Conservation (phyloP, 1,140 invertebrate genomes). For the Cylas formicarius region DNA sequence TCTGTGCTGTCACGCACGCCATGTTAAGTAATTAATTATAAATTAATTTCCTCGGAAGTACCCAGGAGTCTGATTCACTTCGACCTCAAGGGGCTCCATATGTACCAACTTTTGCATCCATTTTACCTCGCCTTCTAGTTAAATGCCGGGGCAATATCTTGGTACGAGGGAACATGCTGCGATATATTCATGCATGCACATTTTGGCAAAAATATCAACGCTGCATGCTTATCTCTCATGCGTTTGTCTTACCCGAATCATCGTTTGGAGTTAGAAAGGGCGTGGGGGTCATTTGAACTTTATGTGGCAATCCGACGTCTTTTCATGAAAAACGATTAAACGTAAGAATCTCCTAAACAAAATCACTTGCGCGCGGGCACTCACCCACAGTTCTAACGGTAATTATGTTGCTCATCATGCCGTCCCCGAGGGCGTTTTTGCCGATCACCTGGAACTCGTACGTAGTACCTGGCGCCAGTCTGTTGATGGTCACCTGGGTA, state of each 20-base stretch:
- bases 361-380: too few species aligned
- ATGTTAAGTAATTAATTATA: too few species aligned
- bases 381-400: slow-evolving; percentile 85
- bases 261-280: slow-evolving; percentile 50
- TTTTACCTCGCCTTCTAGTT: too few species aligned
- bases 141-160: too few species aligned
- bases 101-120: too few species aligned
- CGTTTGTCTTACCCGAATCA: slow-evolving; percentile 50
- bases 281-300: slow-evolving; percentile 40
- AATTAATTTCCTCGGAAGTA: too few species aligned
- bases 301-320: slow-evolving; percentile 52
- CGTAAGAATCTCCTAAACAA: slow-evolving; percentile 8
- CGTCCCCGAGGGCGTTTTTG: slow-evolving; percentile 87
- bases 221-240: background rate
- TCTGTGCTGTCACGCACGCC: too few species aligned
- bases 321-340: slow-evolving; percentile 24
- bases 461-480: slow-evolving; percentile 77
- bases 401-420: slow-evolving; percentile 89
- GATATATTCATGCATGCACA: too few species aligned
- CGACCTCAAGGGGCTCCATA: too few species aligned
- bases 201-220: too few species aligned
- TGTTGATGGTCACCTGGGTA: slow-evolving; percentile 85
- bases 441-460: slow-evolving; percentile 97
- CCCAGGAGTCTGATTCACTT: too few species aligned
- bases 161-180: too few species aligned